Evolutionary conservation across 2,888 invertebrate genomes (phyloP).

Genomic region (Hyppa rectilinea): DNA sequence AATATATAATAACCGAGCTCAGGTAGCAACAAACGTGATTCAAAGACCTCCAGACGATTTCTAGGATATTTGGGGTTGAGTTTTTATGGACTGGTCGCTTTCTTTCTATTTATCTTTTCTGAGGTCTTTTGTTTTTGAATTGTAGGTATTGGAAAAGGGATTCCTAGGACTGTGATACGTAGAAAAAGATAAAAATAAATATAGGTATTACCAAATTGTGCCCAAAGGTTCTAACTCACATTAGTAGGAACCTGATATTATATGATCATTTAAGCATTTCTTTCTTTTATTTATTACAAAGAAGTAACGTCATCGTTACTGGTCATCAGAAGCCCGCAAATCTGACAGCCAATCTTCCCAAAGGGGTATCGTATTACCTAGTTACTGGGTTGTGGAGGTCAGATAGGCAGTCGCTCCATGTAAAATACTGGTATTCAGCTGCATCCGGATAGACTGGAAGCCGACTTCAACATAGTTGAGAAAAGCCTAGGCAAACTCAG

Average conservation of each 20-base stretch:
- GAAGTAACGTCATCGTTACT: too few relatives aligned
- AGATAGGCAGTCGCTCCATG: too few relatives aligned
- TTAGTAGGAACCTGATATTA: not conserved
- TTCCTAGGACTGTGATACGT: not conserved
- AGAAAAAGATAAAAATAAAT: not conserved
- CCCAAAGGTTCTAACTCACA: not conserved
- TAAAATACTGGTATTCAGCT: too few relatives aligned
- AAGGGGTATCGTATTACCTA: too few relatives aligned
- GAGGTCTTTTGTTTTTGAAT: conserved; percentile 6
- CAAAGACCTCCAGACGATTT: conserved; percentile 61
- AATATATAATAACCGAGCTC: conserved; percentile 65
- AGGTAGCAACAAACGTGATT: conserved; percentile 80
- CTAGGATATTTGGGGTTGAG: conserved; percentile 43
- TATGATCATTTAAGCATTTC: not conserved
- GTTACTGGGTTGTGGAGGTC: too few relatives aligned
- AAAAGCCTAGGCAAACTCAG: too few relatives aligned
- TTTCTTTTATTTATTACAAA: too few relatives aligned
- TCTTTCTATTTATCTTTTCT: conserved; percentile 26
- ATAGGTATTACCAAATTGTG: not conserved
- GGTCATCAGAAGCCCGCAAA: too few relatives aligned
- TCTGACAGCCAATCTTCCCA: too few relatives aligned
- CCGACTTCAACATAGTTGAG: too few relatives aligned
- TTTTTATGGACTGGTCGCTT: conserved; percentile 29
- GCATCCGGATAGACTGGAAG: too few relatives aligned
- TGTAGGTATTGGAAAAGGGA: not conserved